These are phyloP conservation scores for Rugalucina vietnamica DNA, from an alignment of 2,888 invertebrate genomes.

Conservation along the genomic window DNA sequence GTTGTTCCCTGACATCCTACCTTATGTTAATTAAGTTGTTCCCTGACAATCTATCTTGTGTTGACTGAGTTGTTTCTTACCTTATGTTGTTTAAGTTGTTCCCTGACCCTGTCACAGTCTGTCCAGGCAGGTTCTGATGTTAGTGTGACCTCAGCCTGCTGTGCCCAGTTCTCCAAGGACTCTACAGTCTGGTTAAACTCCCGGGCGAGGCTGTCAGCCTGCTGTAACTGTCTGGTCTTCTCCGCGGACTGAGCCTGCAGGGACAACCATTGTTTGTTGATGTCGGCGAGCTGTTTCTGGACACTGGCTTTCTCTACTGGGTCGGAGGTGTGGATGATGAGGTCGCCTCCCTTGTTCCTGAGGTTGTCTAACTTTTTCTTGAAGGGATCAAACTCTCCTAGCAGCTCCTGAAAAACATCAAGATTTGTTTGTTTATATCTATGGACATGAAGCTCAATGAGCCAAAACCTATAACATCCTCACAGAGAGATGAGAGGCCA, in stretches of 20 bases:
- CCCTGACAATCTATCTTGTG: too few relatives aligned
- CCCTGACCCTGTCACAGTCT: conserved; percentile 70
- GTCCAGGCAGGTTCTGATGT: conserved; percentile 66
- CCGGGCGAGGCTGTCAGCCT: conserved; percentile 71
- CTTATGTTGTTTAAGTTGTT: conserved; percentile 71
- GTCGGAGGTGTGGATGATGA: conserved; percentile 73
- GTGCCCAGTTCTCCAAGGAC: conserved; percentile 70
- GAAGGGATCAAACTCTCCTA: conserved; percentile 73
- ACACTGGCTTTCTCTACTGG: conserved; percentile 73
- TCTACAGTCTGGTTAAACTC: conserved; percentile 71
- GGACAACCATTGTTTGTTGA: conserved; percentile 74
- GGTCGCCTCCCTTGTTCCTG: conserved; percentile 74
- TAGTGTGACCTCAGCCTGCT: conserved; percentile 66
- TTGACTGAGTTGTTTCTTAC: too few relatives aligned
- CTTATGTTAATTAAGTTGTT: too few relatives aligned
- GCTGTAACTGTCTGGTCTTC: conserved; percentile 71
- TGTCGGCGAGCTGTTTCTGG: conserved; percentile 73
- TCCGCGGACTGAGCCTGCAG: conserved; percentile 71
- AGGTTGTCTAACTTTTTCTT: conserved; percentile 71
- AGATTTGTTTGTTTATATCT: too few relatives aligned
- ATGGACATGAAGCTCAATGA: too few relatives aligned
- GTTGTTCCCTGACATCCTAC: too few relatives aligned
- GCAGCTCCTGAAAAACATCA: conserved; percentile 70
- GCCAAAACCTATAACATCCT: too few relatives aligned
- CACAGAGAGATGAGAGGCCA: too few relatives aligned